Percentiles rank a stretch among this genome's conserved stretches.
Evolutionary conservation across 2,888 invertebrate genomes (phyloP).

Genomic region (Drosophila subsilvestris): DNA sequence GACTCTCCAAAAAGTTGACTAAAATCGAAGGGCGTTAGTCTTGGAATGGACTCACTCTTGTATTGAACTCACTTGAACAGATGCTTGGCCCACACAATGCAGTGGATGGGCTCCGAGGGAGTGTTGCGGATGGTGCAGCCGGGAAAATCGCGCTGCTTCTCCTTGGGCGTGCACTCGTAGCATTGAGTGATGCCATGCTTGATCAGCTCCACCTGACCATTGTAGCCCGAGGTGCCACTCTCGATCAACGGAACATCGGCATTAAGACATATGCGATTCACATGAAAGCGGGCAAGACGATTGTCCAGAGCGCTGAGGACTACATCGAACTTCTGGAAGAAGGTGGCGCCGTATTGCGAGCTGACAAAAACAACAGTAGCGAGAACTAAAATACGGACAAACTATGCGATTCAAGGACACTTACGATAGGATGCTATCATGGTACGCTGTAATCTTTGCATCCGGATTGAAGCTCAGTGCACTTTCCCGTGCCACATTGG

Average conservation of each 20-base stretch:
- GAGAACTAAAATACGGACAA: not conserved
- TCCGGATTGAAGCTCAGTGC: conserved; percentile 94
- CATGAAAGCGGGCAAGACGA: conserved; percentile 97
- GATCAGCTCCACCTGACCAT: conserved; percentile 96
- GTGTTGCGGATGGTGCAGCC: conserved; percentile 99
- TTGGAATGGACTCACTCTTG: not conserved
- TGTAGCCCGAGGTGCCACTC: conserved; percentile 98
- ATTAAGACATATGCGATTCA: conserved; percentile 99
- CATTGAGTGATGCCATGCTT: conserved; percentile 96
- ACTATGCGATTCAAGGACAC: conserved; percentile 58
- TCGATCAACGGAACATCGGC: conserved; percentile 97
- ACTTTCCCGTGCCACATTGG: conserved; percentile 95
- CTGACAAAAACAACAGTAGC: conserved; percentile 85
- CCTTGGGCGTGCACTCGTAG: conserved; percentile 97
- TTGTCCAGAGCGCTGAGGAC: conserved; percentile 99
- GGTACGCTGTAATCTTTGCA: conserved; percentile 94
- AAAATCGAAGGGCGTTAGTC: conserved; percentile 51
- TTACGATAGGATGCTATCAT: conserved; percentile 96
- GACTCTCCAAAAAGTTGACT: conserved; percentile 98
- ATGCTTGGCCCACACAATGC: conserved; percentile 99
- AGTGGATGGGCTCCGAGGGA: conserved; percentile 99
- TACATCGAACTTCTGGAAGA: conserved; percentile 95
- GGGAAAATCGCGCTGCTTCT: conserved; percentile 96
- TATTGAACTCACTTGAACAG: conserved; percentile 93
- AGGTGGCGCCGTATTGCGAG: conserved; percentile 94